Evolutionary conservation across 2,888 invertebrate genomes (phyloP).

Genomic region (Tanytarsus gracilentus): DNA sequence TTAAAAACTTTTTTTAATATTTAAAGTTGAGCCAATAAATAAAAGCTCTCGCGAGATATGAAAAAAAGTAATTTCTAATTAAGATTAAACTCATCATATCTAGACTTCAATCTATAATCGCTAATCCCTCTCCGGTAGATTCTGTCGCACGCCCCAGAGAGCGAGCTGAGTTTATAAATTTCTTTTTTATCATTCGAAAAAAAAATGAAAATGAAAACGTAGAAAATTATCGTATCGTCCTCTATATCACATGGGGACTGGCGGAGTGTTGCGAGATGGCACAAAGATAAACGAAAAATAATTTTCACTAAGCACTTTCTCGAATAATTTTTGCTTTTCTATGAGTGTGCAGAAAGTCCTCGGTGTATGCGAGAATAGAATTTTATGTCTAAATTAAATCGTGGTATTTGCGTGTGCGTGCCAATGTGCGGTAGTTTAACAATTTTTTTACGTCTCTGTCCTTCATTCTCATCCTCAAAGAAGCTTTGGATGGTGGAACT

Average conservation of each 20-base stretch:
- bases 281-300: neutral
- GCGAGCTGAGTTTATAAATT: neutral
- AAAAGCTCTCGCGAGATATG: no score
- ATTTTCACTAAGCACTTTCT: neutral
- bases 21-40: no score
- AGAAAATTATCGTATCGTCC: neutral
- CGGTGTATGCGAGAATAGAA: neutral
- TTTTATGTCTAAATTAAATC: constrained; percentile 14
- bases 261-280: neutral
- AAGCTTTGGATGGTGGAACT: no score
- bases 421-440: neutral
- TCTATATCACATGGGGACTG: neutral
- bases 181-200: neutral
- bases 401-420: constrained; percentile 5
- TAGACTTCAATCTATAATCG: no score
- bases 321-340: neutral
- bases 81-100: no score
- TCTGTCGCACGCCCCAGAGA: neutral
- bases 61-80: no score
- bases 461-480: no score
- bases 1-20: no score
- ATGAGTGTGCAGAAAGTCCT: neutral
- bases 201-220: neutral
- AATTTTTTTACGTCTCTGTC: neutral
- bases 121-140: no score